Evolutionary conservation across 2,888 invertebrate species (phyloP), one percentile per base, ranked within the genome.

Genomic region (Synergus umbraculus): DNA sequence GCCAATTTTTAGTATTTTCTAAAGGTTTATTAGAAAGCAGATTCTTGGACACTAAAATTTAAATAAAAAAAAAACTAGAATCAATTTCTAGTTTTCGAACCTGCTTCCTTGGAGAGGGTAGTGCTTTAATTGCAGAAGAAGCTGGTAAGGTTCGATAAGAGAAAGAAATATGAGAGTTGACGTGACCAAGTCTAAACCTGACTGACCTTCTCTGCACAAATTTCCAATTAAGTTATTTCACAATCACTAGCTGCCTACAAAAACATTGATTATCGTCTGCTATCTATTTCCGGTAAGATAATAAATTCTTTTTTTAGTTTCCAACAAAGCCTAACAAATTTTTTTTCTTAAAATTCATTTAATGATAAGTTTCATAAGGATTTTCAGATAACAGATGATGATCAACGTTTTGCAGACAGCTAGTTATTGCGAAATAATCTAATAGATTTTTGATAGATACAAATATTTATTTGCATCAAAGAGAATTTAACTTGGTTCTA

Each of bases 1-100:
- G 73, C 73, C 73, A 73, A 37, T 73, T 73, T 67, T 2, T 29
- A 54, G 73, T n/a, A 37, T 73, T 73, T 49, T 73, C 54, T 37
- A 15, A 22, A 67, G 18, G 37, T 66, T n/a, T 18, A 43, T n/a
- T 43, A 64, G 37, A 29, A 15, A 64, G 3, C 15, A 37, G 54
- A 54, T 54, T 54, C n/a, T 54, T 54, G 9, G 54, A 8, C 8
- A 54, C 29, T 29, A 29, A 29, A 29, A 29, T 29, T 29, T 3
- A 29, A 29, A 29, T n/a, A n/a, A n/a, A 29, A 29, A 29, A 29
- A 60, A 60, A 18, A 60, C 60, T 60, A 66, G 43, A 9, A 66
- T 65, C 43, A 66, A n/a, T n/a, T 43, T 67, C 44, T 44, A 37
- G n/a, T 54, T n/a, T 37, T 15, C 73, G 37, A 69, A 49, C 22